Evolutionary conservation across 30 jellyfish, hydroid and myxozoan species (phyloP).

Genomic region (Pelagia noctiluca): DNA sequence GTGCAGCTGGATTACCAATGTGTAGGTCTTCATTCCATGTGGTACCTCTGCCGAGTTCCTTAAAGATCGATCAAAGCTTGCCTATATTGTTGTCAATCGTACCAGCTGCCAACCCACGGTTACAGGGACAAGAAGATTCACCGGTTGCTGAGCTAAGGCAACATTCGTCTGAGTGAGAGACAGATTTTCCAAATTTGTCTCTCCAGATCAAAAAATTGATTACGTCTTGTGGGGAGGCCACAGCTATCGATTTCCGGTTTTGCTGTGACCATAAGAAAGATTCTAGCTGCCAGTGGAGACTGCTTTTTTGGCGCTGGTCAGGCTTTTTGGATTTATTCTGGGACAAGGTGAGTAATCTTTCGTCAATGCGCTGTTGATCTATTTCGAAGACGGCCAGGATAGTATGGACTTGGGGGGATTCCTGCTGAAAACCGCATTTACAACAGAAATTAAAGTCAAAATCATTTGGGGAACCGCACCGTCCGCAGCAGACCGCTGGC

Average conservation of each 20-base stretch:
- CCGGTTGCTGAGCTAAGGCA: no score
- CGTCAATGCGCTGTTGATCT: background rate
- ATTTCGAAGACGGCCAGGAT: background rate
- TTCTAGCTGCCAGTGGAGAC: background rate
- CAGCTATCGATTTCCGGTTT: no score
- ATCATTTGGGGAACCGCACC: background rate
- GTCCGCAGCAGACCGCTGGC: slow-evolving; percentile 5
- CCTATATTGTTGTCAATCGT: no score
- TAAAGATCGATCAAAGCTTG: no score
- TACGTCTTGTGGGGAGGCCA: background rate
- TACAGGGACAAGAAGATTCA: background rate
- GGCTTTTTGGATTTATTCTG: no score
- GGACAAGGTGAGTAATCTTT: background rate
- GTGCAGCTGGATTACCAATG: background rate
- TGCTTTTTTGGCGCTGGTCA: slow-evolving; percentile 7
- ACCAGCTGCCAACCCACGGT: background rate
- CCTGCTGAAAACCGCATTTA: background rate
- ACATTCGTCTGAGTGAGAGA: background rate
- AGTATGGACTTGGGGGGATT: background rate
- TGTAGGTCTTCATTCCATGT: slow-evolving; percentile 2
- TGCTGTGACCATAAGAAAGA: background rate
- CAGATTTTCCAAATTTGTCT: background rate
- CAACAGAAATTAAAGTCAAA: background rate
- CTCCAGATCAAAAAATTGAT: background rate
- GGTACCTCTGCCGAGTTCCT: no score